Evolutionary conservation across 2,797 vertebrate genomes (phyloP), one percentile per base, ranked within the genome.

Genomic region (Liasis olivaceus): DNA sequence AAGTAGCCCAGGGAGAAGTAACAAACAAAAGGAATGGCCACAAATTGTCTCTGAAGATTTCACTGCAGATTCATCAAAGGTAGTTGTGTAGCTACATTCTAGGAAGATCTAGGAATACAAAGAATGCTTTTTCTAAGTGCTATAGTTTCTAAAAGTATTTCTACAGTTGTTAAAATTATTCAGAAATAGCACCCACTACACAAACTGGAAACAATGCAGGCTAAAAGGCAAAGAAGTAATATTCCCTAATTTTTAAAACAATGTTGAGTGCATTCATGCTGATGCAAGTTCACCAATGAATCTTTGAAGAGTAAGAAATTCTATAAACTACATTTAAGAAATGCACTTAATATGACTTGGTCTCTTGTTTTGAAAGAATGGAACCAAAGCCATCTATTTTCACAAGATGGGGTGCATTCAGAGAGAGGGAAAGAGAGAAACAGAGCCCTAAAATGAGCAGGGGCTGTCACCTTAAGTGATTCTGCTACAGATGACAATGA

Each of bases 191-290:
- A n/a, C 58, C 14, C 1, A 22, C 14, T 28, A 60, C 28, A n/a
- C 31, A 13, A 72, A 26, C 15, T 17, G 13, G 31, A 42, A 81
- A 69, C 60, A 22, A 47, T 28, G 26, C 31, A 13, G 47, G 13
- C 28, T 14, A 59, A 42, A 26, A 14, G 20, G 17, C 36, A 81
- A 20, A 6, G 31, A 60, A 84, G 77, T 12, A 84, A 51, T 26
- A 51, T 26, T 84, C 22, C 66, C n/a, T 62, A 14, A 14, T 66
- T 66, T 66, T 66, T 14, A n/a, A 66, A 66, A 5, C 51, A 54
- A 13, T 0, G 3, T n/a, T 14, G 12, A n/a, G n/a, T 4, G 4
- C 0, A 2, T 1, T 66, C 12, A 14, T 12, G 15, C 1, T 60
- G 0, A 69, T 13, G 89, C 0, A 28, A 90, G 64, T n/a, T 66